Conservation (phyloP, 2,797 vertebrate species). For the Enteromius radiatus region DNA sequence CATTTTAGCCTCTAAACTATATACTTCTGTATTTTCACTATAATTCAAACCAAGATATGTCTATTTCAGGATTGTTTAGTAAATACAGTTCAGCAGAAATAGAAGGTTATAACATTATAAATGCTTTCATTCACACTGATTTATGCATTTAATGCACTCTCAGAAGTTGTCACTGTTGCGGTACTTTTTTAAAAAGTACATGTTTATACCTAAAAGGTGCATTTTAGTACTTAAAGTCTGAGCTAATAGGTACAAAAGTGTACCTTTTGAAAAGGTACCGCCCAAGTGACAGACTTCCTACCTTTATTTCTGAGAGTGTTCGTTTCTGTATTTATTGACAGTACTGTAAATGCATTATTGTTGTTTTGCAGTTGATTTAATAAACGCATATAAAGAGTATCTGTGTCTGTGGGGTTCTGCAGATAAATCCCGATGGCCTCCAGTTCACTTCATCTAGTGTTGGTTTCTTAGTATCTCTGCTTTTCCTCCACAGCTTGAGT, state of each 20-base stretch:
- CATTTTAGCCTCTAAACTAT: background rate
- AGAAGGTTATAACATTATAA: no score
- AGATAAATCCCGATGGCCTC: background rate
- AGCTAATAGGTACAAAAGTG: no score
- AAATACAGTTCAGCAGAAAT: no score
- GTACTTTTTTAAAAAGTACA: no score
- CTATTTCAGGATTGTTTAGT: background rate
- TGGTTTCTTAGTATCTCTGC: background rate
- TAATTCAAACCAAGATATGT: background rate
- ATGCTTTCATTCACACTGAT: no score
- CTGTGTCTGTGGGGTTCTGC: background rate
- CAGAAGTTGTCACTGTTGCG: no score
- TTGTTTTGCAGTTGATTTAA: background rate
- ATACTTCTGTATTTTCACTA: background rate
- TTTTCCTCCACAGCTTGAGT: constrained; percentile 18
- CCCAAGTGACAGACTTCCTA: no score
- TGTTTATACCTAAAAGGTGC: no score
- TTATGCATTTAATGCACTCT: no score
- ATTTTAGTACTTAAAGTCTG: no score
- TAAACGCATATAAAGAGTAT: background rate
- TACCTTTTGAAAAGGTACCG: no score
- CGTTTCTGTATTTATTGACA: background rate
- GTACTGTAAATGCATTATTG: background rate
- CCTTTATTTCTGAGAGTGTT: no score
- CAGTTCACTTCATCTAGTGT: background rate